Evolutionary conservation across 1,140 invertebrate species (phyloP).

Genomic region (Diachasma alloeum): DNA sequence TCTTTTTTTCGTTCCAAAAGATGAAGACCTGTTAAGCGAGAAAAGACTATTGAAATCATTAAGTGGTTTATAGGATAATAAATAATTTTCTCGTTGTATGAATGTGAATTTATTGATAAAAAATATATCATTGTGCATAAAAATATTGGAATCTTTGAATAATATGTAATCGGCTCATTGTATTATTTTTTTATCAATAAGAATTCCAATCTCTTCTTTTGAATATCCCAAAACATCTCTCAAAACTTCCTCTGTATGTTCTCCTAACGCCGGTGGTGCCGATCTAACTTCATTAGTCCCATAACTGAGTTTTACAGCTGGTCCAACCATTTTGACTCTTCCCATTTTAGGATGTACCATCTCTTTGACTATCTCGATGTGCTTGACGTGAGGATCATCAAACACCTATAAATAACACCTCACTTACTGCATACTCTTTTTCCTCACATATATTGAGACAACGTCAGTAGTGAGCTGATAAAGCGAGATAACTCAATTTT

Average conservation of each 20-base stretch:
- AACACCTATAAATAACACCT: conserved; percentile 71
- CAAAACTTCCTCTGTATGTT: conserved; percentile 87
- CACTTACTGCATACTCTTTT: too few relatives aligned
- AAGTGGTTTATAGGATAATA: neutral
- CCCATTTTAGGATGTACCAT: conserved; percentile 77
- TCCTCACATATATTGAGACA: too few relatives aligned
- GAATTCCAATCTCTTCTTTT: conserved; percentile 68
- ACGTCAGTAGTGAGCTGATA: too few relatives aligned
- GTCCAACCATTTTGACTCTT: conserved; percentile 82
- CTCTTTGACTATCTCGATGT: conserved; percentile 79
- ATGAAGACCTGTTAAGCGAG: neutral
- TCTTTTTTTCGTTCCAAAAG: too few relatives aligned
- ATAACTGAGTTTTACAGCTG: conserved; percentile 82
- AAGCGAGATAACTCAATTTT: too few relatives aligned
- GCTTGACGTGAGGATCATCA: conserved; percentile 83
- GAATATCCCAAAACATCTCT: conserved; percentile 74
- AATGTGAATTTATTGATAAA: conserved; percentile 17
- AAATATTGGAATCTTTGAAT: neutral
- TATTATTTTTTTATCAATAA: conserved; percentile 68
- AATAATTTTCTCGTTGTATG: neutral
- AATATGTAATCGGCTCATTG: conserved; percentile 48
- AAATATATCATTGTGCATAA: conserved; percentile 25
- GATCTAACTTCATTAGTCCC: conserved; percentile 74
- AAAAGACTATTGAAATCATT: neutral
- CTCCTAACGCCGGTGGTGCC: conserved; percentile 85